Base-by-base conservation (phyloP, 2,113 vertebrate genomes). In the Pelecanus crispus region DNA sequence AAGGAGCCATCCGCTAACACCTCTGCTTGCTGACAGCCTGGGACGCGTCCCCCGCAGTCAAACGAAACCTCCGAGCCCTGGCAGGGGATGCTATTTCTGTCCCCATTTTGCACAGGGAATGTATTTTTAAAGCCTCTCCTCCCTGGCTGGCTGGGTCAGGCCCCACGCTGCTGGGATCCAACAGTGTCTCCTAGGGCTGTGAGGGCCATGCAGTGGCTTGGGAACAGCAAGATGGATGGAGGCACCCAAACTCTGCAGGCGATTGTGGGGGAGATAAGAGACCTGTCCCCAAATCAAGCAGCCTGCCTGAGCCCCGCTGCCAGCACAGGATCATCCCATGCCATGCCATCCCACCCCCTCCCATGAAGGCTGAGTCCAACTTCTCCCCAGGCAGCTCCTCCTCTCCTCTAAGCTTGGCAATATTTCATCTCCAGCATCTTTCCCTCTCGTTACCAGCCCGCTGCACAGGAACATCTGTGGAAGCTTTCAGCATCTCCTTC, bases 11-110 rank as follows among this genome's bases (percentile, higher is more conserved):
- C 68, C 12, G 18, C 31, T 15, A 73, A 7, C 73, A 44, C 47
- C 77, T 44, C 78, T 36, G 25, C 44, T 68, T 7, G 52, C 71
- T n/a, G 62, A 11, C 52, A 67, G 83, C 86, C 86, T 3, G 29
- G 78, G 82, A 80, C 7, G 34, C 2, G 10, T 34, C 83, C 83
- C 59, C 56, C 5, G 0, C 50, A 49, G 56, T 20, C 84, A 91
- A 59, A 62, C 0, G 1, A 88, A 79, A 61, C 42, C 83, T 12
- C 28, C 0, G 1, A 78, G 55, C 36, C 34, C 70, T 1, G 5
- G 26, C 67, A 56, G 55, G 25, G 85, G 77, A 42, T 65, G 63
- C 42, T 95, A 49, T 75, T 96, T 92, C 74, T 70, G 13, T 59
- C 66, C 10, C 2, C 25, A 25, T 58, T 93, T 58, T 62, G 66